Percentiles rank a stretch among this genome's conserved stretches.
These are phyloP conservation scores for Drosophila parthenogenetica DNA, from an alignment of 2,888 invertebrate species.

Conservation along the genomic window DNA sequence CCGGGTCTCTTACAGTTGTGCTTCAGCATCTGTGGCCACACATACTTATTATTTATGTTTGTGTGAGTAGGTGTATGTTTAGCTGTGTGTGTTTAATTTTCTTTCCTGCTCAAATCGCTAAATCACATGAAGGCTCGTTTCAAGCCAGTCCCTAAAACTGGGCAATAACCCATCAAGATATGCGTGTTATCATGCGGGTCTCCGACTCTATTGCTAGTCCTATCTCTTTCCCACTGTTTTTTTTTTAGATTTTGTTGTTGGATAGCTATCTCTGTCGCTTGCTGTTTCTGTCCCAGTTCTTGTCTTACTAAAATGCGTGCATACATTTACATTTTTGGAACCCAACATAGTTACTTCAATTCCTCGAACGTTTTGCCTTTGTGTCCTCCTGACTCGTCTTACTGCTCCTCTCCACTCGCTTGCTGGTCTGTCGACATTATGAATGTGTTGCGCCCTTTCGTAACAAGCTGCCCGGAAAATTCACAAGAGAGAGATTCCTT, in stretches of 20 bases:
- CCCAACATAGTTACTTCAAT: slow-evolving; percentile 12
- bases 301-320: slow-evolving; percentile 38
- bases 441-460: slow-evolving; percentile 54
- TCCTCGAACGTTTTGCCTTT: not conserved
- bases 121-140: slow-evolving; percentile 40
- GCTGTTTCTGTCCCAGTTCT: not conserved
- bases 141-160: slow-evolving; percentile 61
- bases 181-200: slow-evolving; percentile 67
- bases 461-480: slow-evolving; percentile 67
- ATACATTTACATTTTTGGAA: slow-evolving; percentile 50
- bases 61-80: too few species aligned
- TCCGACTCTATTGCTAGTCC: not conserved
- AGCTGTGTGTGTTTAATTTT: slow-evolving; percentile 57
- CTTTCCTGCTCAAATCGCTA: slow-evolving; percentile 19
- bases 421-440: slow-evolving; percentile 34
- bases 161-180: slow-evolving; percentile 74
- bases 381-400: too few species aligned
- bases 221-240: slow-evolving; percentile 1
- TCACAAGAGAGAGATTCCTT: slow-evolving; percentile 64
- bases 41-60: too few species aligned
- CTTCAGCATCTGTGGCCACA: too few species aligned
- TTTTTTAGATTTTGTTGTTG: too few species aligned
- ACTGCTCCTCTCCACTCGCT: not conserved
- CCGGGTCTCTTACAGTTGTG: too few species aligned
- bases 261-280: not conserved